Conservation (phyloP, 2,113 vertebrate genomes). For the Athene cunicularia region DNA sequence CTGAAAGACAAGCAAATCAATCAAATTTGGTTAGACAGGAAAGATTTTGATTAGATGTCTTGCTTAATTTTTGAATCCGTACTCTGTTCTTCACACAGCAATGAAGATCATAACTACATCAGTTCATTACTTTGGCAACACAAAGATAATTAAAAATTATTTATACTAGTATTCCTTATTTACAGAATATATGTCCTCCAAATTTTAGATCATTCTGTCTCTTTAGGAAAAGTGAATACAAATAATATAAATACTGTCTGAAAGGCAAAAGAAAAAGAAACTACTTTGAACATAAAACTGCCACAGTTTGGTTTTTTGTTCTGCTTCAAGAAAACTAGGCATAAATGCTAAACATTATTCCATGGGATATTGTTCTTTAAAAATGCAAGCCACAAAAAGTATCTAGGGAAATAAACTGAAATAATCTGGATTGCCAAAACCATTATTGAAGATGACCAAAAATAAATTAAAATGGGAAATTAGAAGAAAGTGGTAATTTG, state of each 20-base stretch:
- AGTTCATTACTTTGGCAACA: neutral
- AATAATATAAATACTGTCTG: neutral
- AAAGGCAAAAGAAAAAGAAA: neutral
- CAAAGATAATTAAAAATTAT: slow-evolving; percentile 16
- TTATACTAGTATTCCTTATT: neutral
- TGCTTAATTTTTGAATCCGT: neutral
- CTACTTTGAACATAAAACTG: neutral
- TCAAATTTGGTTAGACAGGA: neutral
- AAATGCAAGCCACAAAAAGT: neutral
- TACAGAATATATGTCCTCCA: neutral
- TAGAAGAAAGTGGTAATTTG: neutral
- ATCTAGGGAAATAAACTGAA: neutral
- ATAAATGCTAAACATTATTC: neutral
- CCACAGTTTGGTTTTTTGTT: neutral
- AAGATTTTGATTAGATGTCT: neutral
- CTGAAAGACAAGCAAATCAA: slow-evolving; percentile 7
- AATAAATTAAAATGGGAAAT: neutral
- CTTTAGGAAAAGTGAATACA: neutral
- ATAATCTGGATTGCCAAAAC: neutral
- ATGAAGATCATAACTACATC: neutral
- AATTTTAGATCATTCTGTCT: neutral
- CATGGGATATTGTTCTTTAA: neutral
- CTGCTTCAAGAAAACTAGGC: neutral
- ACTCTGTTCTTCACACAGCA: neutral
- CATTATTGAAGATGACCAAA: neutral